Conservation (phyloP, 1,140 invertebrate genomes). For the Bombus pyrosoma region DNA sequence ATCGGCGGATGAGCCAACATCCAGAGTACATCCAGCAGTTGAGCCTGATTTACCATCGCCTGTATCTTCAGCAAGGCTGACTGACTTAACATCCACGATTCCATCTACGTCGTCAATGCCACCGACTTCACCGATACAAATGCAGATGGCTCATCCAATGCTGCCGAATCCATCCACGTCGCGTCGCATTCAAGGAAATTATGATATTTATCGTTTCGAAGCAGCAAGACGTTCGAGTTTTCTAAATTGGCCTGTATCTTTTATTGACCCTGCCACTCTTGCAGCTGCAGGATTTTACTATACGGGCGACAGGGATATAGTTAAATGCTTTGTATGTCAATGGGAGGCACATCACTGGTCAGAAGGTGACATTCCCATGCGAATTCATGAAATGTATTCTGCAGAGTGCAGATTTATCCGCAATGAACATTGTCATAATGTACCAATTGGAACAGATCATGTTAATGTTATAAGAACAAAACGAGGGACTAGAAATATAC, state of each 20-base stretch:
- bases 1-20: no score
- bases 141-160: no score
- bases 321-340: fast-evolving
- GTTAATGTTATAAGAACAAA: fast-evolving
- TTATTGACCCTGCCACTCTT: fast-evolving
- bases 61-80: no score
- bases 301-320: fast-evolving
- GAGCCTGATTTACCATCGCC: no score
- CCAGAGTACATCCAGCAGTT: no score
- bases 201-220: no score
- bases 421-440: fast-evolving
- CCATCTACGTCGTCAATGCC: no score
- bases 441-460: fast-evolving
- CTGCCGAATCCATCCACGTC: fast-evolving
- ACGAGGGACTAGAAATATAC: fast-evolving
- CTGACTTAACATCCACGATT: no score
- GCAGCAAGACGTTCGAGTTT: fast-evolving
- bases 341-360: fast-evolving
- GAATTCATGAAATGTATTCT: fast-evolving
- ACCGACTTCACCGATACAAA: no score
- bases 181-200: no score
- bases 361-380: fast-evolving
- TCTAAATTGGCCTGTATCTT: no score
- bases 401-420: fast-evolving
- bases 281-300: no score